Evolutionary conservation across 2,797 vertebrate species (phyloP), one percentile per base, ranked within the genome.

Genomic region (Anguilla megastoma): DNA sequence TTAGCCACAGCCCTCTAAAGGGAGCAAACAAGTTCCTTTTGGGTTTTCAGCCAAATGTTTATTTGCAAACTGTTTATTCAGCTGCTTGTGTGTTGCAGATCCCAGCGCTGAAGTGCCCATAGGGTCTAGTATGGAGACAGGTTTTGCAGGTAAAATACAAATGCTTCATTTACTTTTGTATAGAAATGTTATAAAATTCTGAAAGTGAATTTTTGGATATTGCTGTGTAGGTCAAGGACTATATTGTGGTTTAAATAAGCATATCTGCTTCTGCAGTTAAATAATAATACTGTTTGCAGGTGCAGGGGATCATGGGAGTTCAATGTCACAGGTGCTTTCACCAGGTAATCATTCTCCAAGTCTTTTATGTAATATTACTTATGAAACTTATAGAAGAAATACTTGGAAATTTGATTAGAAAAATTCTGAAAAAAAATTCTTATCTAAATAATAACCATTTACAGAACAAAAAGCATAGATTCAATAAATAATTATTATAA

Each of bases 251-350:
- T 74, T 74, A 33, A 74, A 74, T 74, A 14, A 7, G 36, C 2
- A 45, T 21, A 21, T 45, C 16, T 79, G 74, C 16, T 79, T 79
- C 74, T 79, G 33, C 74, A 41, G 33, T 36, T 76, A 76, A 71
- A 71, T 71, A 69, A 86, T 82, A 60, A 60, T 86, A n/a, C 84
- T 88, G 74, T 86, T 86, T 41, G 74, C 88, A 92, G 93, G 91
- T 89, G 89, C 85, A 85, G 94, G 83, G 88, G 89, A 88, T 89
- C 89, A 90, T 4, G 89, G 88, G 58, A 93, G 89, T 85, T 90
- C 91, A 89, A 90, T 88, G 88, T 88, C 90, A 45, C 88, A 88
- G 18, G 66, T 79, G 21, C 92, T 91, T 74, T 86, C 89, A 8
- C 86, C 88, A 88, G 93, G 93, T 94, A 91, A 90, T 24, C 21